These are phyloP conservation scores for Drosophila ananassae DNA, from an alignment of 1,140 invertebrate species.

Conservation along the genomic window DNA sequence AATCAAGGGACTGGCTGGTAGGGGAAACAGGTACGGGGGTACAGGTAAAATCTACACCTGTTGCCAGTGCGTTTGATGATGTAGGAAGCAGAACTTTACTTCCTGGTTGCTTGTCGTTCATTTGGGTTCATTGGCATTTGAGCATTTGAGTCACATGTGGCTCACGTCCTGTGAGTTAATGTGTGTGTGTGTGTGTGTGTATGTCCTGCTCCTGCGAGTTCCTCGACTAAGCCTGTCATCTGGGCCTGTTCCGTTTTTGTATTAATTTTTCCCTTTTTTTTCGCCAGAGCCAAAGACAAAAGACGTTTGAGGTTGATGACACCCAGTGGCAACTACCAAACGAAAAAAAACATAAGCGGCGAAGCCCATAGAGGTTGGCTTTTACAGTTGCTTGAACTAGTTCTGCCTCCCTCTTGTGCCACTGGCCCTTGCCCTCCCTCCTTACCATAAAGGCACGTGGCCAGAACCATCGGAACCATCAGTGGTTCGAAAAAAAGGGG, in stretches of 20 bases:
- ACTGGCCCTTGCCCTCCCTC: conserved; percentile 5
- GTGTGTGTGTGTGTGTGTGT: conserved; percentile 33
- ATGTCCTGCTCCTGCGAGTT: conserved; percentile 12
- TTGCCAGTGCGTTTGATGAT: conserved; percentile 45
- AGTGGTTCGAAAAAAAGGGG: conserved; percentile 56
- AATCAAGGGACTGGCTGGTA: conserved; percentile 19
- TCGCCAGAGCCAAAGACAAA: conserved; percentile 67
- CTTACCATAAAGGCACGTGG: conserved; percentile 28
- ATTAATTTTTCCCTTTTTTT: conserved; percentile 31
- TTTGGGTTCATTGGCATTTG: conserved; percentile 70
- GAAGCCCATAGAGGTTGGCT: conserved; percentile 53
- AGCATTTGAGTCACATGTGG: conserved; percentile 69
- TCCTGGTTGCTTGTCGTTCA: conserved; percentile 55
- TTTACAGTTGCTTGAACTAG: conserved; percentile 82
- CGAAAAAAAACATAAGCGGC: conserved; percentile 20
- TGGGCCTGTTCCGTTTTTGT: conserved; percentile 38
- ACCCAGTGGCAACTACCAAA: conserved; percentile 42
- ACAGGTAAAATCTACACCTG: conserved; percentile 43
- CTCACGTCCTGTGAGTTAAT: conserved; percentile 58
- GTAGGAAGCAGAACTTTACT: conserved; percentile 56
- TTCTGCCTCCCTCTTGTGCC: conserved; percentile 43
- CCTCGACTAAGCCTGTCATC: conserved; percentile 67
- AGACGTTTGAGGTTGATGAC: conserved; percentile 72
- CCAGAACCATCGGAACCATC: conserved; percentile 37
- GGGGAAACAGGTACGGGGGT: background rate